Evolutionary conservation across 2,888 invertebrate genomes (phyloP), one percentile per base, ranked within the genome.

Genomic region (Drosophila paramelanica): DNA sequence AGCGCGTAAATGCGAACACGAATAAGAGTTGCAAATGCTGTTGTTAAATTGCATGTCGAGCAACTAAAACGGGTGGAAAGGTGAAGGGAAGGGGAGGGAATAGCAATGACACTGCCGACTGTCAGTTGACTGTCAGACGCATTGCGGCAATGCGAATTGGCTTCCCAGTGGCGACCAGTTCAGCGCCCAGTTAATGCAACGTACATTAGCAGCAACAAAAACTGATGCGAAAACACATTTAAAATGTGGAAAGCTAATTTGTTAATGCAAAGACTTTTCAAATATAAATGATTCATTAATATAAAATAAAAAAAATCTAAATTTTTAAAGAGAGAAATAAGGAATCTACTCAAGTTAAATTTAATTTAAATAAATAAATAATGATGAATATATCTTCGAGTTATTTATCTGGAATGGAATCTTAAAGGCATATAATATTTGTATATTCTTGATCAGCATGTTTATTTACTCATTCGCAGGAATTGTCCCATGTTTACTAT

Each of bases 151-250:
- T 23, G 31, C 27, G 25, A 39, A 27, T 64, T 31, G 39, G 14
- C 20, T 52, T 41, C 43, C 45, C 33, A 20, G 13, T 41, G 62
- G 62, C 43, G 20, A 50, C 31, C 60, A 59, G 73, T 62, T 73
- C 73, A 73, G 67, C 55, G 67, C 33, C 42, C 61, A 55, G 46
- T 73, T 51, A 73, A 73, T 73, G 72, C 73, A 60, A 52, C 36
- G 47, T 56, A 55, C 62, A 62, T 57, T 43, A 50, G 36, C 46
- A 23, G n/a, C 33, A 42, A 47, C 33, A 42, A 52, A 52, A 47
- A 20, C 17, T 55, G 5, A 53, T 60, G 70, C 42, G 53, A 64
- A 70, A 51, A 42, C 6, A 8, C 45, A 41, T 49, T 53, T 25
- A 13, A 23, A 36, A 14, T 55, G 65, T 31, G 39, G 51, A 71